These are phyloP conservation scores for Naja naja DNA, from an alignment of 2,113 vertebrate genomes.

Conservation along the genomic window DNA sequence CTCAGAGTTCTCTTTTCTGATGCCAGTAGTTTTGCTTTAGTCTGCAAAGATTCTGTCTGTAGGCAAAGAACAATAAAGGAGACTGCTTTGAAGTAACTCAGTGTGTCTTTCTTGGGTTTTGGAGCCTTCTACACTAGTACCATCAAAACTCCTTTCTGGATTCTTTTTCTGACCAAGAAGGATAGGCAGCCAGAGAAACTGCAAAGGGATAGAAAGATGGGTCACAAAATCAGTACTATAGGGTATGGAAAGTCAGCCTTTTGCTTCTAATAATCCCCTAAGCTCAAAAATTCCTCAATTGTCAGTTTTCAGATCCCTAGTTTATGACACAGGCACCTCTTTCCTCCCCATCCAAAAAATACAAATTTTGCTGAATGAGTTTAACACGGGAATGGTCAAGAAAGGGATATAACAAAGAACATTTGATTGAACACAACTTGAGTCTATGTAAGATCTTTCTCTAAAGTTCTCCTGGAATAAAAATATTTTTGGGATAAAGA, in stretches of 20 bases:
- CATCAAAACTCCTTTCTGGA: background rate
- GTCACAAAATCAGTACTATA: background rate
- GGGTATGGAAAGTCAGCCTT: background rate
- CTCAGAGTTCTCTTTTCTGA: no score
- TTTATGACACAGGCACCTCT: background rate
- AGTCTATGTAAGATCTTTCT: background rate
- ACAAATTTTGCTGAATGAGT: background rate
- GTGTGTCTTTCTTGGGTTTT: no score
- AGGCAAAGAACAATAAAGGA: no score
- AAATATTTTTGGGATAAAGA: background rate
- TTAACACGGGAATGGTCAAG: background rate
- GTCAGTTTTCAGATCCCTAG: background rate
- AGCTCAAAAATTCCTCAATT: background rate
- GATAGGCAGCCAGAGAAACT: background rate
- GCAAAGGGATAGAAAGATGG: background rate
- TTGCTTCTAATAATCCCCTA: background rate
- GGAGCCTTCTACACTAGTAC: background rate
- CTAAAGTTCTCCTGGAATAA: background rate
- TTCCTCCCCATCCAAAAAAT: background rate
- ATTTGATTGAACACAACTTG: background rate
- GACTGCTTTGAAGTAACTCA: no score
- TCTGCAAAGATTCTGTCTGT: no score
- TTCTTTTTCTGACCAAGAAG: background rate
- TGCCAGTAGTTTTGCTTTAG: no score
- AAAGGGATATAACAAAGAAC: background rate